Percentiles rank a stretch among this genome's conserved stretches.
These are phyloP conservation scores for Patella caerulea DNA, from an alignment of 2,888 invertebrate genomes.

Conservation along the genomic window DNA sequence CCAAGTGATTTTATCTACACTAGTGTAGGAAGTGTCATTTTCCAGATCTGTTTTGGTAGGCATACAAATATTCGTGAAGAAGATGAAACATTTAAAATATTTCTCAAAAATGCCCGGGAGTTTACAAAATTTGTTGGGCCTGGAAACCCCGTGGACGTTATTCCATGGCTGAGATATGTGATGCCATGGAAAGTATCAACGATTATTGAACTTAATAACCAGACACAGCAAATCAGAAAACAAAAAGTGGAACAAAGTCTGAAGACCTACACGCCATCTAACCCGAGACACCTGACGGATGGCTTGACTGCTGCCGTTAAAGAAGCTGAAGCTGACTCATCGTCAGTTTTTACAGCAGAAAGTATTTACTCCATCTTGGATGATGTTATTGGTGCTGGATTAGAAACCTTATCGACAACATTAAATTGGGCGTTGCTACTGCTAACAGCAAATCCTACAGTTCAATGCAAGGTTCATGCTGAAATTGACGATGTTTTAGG, in stretches of 20 bases:
- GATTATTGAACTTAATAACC: constrained; percentile 25
- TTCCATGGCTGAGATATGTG: constrained; percentile 44
- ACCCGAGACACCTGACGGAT: constrained; percentile 49
- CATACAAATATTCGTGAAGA: constrained; percentile 28
- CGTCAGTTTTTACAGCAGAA: constrained; percentile 23
- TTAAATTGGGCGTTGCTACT: constrained; percentile 44
- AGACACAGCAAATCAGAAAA: not conserved
- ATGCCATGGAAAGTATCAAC: constrained; percentile 26
- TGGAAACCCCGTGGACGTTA: constrained; percentile 44
- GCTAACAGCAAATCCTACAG: constrained; percentile 40
- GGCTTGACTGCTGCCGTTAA: constrained; percentile 37
- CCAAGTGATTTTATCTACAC: constrained; percentile 21
- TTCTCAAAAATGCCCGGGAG: constrained; percentile 7
- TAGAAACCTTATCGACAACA: constrained; percentile 45
- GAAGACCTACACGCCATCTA: constrained; percentile 27
- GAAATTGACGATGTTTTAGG: constrained; percentile 51
- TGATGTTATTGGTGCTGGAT: constrained; percentile 50
- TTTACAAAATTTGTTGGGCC: constrained; percentile 34
- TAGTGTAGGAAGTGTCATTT: constrained; percentile 30
- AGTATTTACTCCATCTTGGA: constrained; percentile 37
- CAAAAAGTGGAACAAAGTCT: constrained; percentile 32
- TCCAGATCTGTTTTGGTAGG: constrained; percentile 38
- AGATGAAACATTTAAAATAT: constrained; percentile 20
- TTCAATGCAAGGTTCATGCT: constrained; percentile 41
- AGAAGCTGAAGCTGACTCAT: constrained; percentile 9